phyloP scores from a whole-genome alignment of 2,888 invertebrate genomes.

The Lepas anatifera region DNA sequence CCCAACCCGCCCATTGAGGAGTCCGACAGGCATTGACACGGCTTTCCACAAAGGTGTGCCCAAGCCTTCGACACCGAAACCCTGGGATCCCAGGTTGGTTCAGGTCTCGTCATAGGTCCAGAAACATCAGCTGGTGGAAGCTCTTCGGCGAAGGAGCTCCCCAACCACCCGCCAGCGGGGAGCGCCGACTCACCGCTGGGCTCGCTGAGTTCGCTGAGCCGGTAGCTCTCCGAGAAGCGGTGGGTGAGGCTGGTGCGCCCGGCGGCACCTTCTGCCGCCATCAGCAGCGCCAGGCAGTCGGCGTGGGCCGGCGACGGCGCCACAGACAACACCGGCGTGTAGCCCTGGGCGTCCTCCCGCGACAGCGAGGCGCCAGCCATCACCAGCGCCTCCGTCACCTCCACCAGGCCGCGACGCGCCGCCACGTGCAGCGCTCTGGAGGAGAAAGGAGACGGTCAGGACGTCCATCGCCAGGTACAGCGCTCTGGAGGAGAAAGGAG shows the following conservation, averaged over 20 bases:
- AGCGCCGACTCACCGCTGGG: no score
- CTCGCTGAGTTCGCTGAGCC: background rate
- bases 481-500: no score
- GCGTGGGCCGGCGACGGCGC: slow-evolving; percentile 48
- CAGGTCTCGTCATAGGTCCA: no score
- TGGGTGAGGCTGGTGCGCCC: background rate
- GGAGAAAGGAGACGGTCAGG: slow-evolving; percentile 18
- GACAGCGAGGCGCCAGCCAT: slow-evolving; percentile 46
- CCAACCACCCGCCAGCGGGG: no score
- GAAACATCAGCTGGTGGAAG: no score
- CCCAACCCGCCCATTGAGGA: no score
- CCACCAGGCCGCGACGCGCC: slow-evolving; percentile 46
- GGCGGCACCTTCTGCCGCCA: slow-evolving; percentile 26
- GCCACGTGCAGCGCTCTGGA: slow-evolving; percentile 48
- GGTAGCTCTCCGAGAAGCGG: background rate
- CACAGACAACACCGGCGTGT: slow-evolving; percentile 50
- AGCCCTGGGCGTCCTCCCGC: slow-evolving; percentile 44
- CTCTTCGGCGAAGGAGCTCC: no score
- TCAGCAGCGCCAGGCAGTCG: slow-evolving; percentile 47
- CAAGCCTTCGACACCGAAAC: no score
- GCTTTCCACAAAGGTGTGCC: no score
- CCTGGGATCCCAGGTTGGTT: no score
- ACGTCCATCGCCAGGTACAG: no score
- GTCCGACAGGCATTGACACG: background rate
- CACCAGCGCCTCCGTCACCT: slow-evolving; percentile 45